These are phyloP conservation scores for Parazoanthus swiftii DNA, from an alignment of 92 coral and sea anemone genomes.

Conservation along the genomic window DNA sequence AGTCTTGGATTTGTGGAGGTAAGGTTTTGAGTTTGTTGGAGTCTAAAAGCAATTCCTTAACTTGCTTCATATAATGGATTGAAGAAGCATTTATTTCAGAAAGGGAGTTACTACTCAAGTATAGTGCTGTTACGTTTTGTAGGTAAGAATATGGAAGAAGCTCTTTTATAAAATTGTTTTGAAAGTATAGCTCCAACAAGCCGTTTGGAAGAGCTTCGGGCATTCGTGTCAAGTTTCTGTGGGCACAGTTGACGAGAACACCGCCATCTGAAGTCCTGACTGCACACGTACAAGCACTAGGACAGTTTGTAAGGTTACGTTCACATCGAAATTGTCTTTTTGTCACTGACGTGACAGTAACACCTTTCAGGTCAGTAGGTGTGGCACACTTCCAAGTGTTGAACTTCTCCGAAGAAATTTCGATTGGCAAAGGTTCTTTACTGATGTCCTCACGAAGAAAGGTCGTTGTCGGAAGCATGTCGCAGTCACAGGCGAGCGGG, in stretches of 20 bases:
- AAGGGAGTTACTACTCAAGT: slow-evolving; percentile 64
- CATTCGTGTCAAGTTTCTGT: slow-evolving; percentile 45
- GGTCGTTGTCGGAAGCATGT: slow-evolving; percentile 25
- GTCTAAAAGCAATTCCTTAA: slow-evolving; percentile 57
- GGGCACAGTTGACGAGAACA: slow-evolving; percentile 53
- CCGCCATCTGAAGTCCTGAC: slow-evolving; percentile 51
- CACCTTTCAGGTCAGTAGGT: slow-evolving; percentile 51
- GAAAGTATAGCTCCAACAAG: slow-evolving; percentile 50
- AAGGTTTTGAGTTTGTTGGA: slow-evolving; percentile 61
- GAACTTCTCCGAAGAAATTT: slow-evolving; percentile 38
- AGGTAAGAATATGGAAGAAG: slow-evolving; percentile 52
- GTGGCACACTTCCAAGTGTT: slow-evolving; percentile 69
- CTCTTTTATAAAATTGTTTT: slow-evolving; percentile 55
- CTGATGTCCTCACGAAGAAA: slow-evolving; percentile 34
- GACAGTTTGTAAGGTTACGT: slow-evolving; percentile 56
- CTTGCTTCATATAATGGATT: slow-evolving; percentile 23
- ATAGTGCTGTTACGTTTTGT: slow-evolving; percentile 52
- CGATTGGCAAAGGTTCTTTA: neutral
- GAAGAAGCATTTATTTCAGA: slow-evolving; percentile 48
- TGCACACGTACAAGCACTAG: slow-evolving; percentile 52
- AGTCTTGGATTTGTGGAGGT: slow-evolving; percentile 46
- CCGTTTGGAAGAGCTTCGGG: slow-evolving; percentile 67
- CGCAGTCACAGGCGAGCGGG: slow-evolving; percentile 67
- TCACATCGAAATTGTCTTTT: slow-evolving; percentile 52
- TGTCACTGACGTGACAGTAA: slow-evolving; percentile 35